These are phyloP conservation scores for Sternotherus odoratus DNA, from an alignment of 2,797 vertebrate species.

Conservation along the genomic window DNA sequence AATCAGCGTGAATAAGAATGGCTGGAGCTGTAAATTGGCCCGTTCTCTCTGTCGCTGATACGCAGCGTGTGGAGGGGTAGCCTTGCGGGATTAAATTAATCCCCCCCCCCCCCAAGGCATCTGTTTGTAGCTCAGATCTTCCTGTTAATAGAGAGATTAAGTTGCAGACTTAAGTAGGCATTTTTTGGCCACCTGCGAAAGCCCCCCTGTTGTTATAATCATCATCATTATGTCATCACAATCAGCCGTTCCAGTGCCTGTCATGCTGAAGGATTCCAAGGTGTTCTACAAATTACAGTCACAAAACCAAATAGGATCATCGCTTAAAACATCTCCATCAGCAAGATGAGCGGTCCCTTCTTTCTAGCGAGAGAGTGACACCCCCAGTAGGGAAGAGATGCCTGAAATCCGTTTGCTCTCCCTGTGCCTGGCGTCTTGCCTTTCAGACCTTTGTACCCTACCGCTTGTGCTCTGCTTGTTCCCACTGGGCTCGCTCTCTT, in stretches of 20 bases:
- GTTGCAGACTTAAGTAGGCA: not conserved
- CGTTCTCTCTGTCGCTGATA: not conserved
- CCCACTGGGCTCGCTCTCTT: not conserved
- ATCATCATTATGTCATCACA: constrained; percentile 1
- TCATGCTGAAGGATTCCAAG: constrained; percentile 11
- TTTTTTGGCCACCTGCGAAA: constrained; percentile 6
- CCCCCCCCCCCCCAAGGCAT: not conserved
- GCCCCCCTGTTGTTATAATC: not conserved
- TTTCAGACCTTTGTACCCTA: not conserved
- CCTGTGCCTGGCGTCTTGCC: not conserved
- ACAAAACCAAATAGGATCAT: not conserved
- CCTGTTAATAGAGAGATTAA: not conserved
- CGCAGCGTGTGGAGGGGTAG: not conserved
- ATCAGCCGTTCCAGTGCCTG: not conserved
- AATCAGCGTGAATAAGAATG: not conserved
- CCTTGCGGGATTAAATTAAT: not conserved
- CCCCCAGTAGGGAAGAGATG: constrained; percentile 53
- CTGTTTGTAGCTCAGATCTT: not conserved
- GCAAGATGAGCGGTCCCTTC: constrained; percentile 57
- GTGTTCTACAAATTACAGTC: constrained; percentile 41
- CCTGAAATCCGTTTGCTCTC: constrained; percentile 33
- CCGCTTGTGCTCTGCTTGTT: not conserved
- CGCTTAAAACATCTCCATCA: constrained; percentile 57
- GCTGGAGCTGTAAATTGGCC: accelerated
- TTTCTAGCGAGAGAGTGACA: constrained; percentile 55